Conservation (phyloP, 2,113 vertebrate genomes). For the Cyprinodon tularosa region DNA sequence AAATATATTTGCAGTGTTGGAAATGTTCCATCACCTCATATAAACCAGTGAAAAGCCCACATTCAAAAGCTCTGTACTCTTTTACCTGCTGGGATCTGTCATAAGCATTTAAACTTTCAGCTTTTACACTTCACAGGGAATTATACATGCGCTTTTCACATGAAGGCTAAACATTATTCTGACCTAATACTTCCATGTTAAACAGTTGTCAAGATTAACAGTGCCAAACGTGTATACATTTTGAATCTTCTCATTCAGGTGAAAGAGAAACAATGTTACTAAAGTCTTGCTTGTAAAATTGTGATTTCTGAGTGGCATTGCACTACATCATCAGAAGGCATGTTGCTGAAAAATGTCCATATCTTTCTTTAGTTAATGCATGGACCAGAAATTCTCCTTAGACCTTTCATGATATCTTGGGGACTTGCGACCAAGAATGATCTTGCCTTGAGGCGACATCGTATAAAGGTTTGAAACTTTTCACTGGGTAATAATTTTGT, state of each 20-base stretch:
- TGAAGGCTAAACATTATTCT: constrained; percentile 67
- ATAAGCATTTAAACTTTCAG: constrained; percentile 74
- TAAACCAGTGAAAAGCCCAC: constrained; percentile 67
- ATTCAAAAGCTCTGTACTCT: constrained; percentile 71
- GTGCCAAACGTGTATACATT: constrained; percentile 72
- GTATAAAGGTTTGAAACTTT: constrained; percentile 50
- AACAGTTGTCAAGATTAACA: constrained; percentile 80
- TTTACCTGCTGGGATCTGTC: constrained; percentile 82
- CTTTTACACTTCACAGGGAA: constrained; percentile 78
- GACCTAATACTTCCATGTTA: constrained; percentile 74
- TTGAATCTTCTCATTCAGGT: constrained; percentile 49
- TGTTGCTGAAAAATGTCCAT: constrained; percentile 55
- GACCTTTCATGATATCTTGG: constrained; percentile 54
- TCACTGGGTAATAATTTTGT: constrained; percentile 45
- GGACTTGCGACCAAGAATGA: constrained; percentile 56
- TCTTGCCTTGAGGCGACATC: constrained; percentile 59
- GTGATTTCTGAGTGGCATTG: constrained; percentile 50
- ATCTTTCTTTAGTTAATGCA: constrained; percentile 43
- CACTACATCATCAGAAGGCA: constrained; percentile 41
- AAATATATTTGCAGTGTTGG: constrained; percentile 60
- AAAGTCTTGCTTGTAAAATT: constrained; percentile 35
- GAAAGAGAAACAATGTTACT: constrained; percentile 48
- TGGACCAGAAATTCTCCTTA: constrained; percentile 16
- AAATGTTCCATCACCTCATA: constrained; percentile 66
- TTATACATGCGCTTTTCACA: constrained; percentile 75